Percentiles rank a stretch among this genome's conserved stretches.
These are phyloP conservation scores for Troides aeacus DNA, from an alignment of 2,888 invertebrate species.

Conservation along the genomic window DNA sequence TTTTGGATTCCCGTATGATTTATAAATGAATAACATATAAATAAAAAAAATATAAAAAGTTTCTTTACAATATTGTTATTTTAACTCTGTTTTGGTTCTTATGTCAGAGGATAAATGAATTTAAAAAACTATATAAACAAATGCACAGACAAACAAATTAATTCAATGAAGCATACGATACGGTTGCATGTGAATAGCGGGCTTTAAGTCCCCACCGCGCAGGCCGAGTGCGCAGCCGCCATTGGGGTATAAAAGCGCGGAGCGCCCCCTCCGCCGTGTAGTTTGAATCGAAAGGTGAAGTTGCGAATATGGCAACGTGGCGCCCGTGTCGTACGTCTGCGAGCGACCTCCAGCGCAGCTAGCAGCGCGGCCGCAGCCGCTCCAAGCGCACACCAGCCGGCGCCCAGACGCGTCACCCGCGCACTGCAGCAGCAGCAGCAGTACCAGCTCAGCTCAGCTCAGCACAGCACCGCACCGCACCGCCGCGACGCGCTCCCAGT, in stretches of 20 bases:
- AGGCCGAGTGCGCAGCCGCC: constrained; percentile 64
- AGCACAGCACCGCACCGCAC: constrained; percentile 48
- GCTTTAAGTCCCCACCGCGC: constrained; percentile 72
- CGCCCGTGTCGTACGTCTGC: constrained; percentile 69
- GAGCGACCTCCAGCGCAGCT: constrained; percentile 75
- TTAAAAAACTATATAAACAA: too few species aligned
- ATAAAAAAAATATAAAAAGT: too few species aligned
- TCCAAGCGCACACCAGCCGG: constrained; percentile 55
- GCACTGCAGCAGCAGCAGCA: constrained; percentile 71
- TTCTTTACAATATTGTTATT: too few species aligned
- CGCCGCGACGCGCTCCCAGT: constrained; percentile 42
- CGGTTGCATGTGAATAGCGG: constrained; percentile 3
- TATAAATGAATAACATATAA: too few species aligned
- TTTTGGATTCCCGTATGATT: too few species aligned
- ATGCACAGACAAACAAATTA: too few species aligned
- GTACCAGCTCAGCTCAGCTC: constrained; percentile 4
- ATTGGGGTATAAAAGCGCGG: constrained; percentile 61
- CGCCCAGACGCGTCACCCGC: constrained; percentile 77
- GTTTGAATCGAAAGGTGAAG: constrained; percentile 77
- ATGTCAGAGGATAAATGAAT: too few species aligned
- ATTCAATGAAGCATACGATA: too few species aligned
- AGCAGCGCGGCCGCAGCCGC: constrained; percentile 72
- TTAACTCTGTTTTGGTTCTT: too few species aligned
- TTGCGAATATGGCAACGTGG: constrained; percentile 77
- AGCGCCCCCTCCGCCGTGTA: constrained; percentile 70